Conservation (phyloP, 2,888 invertebrate genomes). For the Dasysyrphus albostriatus region DNA sequence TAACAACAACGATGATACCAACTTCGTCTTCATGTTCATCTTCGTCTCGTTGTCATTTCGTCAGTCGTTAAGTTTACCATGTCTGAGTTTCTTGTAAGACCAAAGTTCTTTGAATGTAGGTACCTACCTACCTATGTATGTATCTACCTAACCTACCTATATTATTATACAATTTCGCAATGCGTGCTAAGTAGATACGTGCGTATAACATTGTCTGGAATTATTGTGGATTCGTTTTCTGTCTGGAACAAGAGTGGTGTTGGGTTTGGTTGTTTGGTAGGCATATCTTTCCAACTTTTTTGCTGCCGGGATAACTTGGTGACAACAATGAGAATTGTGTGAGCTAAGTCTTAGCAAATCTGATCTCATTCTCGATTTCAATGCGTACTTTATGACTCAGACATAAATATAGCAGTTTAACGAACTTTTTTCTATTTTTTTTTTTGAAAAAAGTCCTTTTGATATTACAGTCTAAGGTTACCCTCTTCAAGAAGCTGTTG, state of each 20-base stretch:
- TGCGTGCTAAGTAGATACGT: slow-evolving; percentile 64
- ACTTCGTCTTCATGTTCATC: background rate
- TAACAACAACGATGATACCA: background rate
- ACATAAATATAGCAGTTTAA: slow-evolving; percentile 59
- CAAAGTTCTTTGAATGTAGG: slow-evolving; percentile 6
- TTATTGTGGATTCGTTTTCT: slow-evolving; percentile 47
- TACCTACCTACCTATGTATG: background rate
- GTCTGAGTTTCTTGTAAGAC: slow-evolving; percentile 41
- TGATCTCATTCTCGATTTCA: slow-evolving; percentile 58
- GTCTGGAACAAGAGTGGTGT: slow-evolving; percentile 37
- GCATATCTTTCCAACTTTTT: slow-evolving; percentile 9
- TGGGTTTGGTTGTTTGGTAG: background rate
- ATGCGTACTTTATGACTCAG: slow-evolving; percentile 45
- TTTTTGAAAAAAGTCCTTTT: slow-evolving; percentile 1
- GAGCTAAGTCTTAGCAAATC: slow-evolving; percentile 46
- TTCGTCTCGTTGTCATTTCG: slow-evolving; percentile 10
- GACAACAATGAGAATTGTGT: slow-evolving; percentile 40
- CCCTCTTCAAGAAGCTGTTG: slow-evolving; percentile 9
- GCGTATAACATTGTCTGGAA: slow-evolving; percentile 47
- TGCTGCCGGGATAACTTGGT: slow-evolving; percentile 30
- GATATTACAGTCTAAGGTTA: slow-evolving; percentile 15
- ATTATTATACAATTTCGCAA: slow-evolving; percentile 60
- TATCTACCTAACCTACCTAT: background rate
- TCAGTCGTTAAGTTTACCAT: slow-evolving; percentile 21
- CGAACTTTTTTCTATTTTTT: slow-evolving; percentile 60